These are phyloP conservation scores for Drosophila suzukii DNA, from an alignment of 1,140 invertebrate genomes.

Conservation along the genomic window DNA sequence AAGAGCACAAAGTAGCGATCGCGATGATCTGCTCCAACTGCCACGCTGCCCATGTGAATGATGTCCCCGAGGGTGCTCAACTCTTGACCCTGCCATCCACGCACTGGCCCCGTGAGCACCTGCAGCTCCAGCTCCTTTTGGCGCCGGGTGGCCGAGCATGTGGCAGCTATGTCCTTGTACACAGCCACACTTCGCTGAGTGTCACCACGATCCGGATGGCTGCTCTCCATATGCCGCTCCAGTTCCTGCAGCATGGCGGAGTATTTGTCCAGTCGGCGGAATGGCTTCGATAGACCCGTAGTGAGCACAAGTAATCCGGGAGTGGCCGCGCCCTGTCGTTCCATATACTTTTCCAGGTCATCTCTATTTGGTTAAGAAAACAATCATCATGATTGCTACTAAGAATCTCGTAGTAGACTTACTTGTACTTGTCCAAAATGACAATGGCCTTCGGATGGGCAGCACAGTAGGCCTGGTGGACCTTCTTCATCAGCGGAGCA, in stretches of 20 bases:
- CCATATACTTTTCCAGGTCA: conserved; percentile 94
- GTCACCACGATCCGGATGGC: conserved; percentile 97
- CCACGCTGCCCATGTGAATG: conserved; percentile 94
- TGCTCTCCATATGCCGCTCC: conserved; percentile 97
- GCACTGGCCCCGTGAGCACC: conserved; percentile 95
- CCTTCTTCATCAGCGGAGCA: conserved; percentile 93
- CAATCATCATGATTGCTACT: background rate
- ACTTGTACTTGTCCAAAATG: conserved; percentile 96
- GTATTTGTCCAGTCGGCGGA: conserved; percentile 97
- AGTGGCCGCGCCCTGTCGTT: conserved; percentile 91
- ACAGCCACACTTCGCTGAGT: conserved; percentile 96
- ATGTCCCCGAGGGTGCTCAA: conserved; percentile 86
- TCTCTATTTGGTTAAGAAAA: conserved; percentile 86
- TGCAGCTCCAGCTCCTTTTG: conserved; percentile 98
- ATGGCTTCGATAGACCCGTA: conserved; percentile 96
- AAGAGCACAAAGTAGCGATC: conserved; percentile 97
- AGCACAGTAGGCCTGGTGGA: conserved; percentile 95
- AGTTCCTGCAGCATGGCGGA: conserved; percentile 97
- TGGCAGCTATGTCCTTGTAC: conserved; percentile 96
- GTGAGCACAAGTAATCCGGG: conserved; percentile 95
- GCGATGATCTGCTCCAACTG: conserved; percentile 91
- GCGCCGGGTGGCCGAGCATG: conserved; percentile 93
- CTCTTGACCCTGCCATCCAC: conserved; percentile 97
- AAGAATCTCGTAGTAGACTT: conserved; percentile 58
- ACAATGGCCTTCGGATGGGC: conserved; percentile 97